Base-by-base conservation (phyloP, 2,888 invertebrate species). In the Pyralis farinalis region DNA sequence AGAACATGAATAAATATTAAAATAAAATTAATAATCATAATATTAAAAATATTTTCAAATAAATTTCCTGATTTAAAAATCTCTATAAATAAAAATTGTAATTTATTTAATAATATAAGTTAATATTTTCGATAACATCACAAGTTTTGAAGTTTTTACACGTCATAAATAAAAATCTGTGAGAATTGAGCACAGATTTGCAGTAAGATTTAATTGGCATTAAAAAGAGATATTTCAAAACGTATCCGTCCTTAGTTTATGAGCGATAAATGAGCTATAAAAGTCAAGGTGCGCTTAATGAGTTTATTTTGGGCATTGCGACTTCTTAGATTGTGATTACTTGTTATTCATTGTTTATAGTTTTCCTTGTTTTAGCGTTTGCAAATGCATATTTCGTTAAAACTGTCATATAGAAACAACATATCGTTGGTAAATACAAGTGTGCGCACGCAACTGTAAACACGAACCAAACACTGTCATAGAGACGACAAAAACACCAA, bases 211-310 rank as follows among this genome's bases (percentile, higher is more conserved):
- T 37, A 30, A 37, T 37, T 30, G 37, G 21, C 37, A 21, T 30
- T 37, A 37, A 37, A 37, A 8, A 37, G 11, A 37, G 21, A 22
- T 30, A 37, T 37, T 31, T 37, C 10, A 21, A 21, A 12, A 8
- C 37, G 22, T 37, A 30, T 37, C 37, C 37, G 30, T 25, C 25
- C 7, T 11, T 12, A 21, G 28, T 36, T 36, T 29, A 36, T 34
- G 9, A 11, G 21, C 12, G 10, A 29, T 40, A 41, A 44, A 41
- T 41, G 41, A 16, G 43, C 33, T 12, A 32, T 39, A 40, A 40
- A 35, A 35, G 12, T 33, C 12, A 12, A 37, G 41, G 40, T 12
- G 21, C 28, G 40, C 31, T 40, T 40, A 43, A 43, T 42, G 37
- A 37, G 37, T 28, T 25, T 25, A 25, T 25, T 25, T 25, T n/a